Evolutionary conservation across 2,888 invertebrate genomes (phyloP).

Genomic region (Halictus ligatus): DNA sequence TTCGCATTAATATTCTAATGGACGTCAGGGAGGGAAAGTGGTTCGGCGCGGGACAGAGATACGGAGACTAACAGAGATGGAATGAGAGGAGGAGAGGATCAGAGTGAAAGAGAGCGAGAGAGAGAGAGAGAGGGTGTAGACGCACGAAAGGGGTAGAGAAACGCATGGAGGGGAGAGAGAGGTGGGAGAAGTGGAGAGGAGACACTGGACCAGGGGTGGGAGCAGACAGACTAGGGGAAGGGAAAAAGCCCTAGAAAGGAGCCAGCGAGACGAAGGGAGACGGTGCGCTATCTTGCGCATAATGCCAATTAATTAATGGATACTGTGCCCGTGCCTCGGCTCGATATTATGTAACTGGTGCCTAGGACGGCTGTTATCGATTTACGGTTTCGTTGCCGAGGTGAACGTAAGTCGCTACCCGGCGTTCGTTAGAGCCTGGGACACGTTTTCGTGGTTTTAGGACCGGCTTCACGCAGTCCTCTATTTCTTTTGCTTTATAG

Average conservation of each 20-base stretch:
- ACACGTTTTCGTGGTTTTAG: not conserved
- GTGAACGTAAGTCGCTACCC: conserved; percentile 58
- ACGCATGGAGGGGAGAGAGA: not conserved
- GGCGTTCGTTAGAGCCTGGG: conserved; percentile 36
- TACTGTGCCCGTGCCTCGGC: conserved; percentile 64
- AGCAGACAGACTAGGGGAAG: conserved; percentile 35
- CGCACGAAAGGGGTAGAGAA: conserved; percentile 34
- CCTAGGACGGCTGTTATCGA: conserved; percentile 73
- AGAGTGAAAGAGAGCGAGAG: not conserved
- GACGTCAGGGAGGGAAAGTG: conserved; percentile 69
- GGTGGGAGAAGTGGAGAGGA: conserved; percentile 24
- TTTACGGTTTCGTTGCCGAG: conserved; percentile 63
- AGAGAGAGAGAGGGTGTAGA: conserved; percentile 53
- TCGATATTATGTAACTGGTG: conserved; percentile 71
- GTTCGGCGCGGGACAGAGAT: conserved; percentile 46
- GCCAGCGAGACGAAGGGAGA: conserved; percentile 65
- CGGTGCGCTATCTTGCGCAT: conserved; percentile 69
- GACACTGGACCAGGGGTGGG: conserved; percentile 20
- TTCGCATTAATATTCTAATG: conserved; percentile 84
- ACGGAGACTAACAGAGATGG: conserved; percentile 30
- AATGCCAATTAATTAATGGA: conserved; percentile 78
- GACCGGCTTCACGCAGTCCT: not conserved
- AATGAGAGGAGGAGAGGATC: not conserved
- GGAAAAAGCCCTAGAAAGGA: conserved; percentile 67
- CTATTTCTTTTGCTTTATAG: not conserved